phyloP scores from a whole-genome alignment of 2,113 vertebrate genomes.

The Syrmaticus mikado region DNA sequence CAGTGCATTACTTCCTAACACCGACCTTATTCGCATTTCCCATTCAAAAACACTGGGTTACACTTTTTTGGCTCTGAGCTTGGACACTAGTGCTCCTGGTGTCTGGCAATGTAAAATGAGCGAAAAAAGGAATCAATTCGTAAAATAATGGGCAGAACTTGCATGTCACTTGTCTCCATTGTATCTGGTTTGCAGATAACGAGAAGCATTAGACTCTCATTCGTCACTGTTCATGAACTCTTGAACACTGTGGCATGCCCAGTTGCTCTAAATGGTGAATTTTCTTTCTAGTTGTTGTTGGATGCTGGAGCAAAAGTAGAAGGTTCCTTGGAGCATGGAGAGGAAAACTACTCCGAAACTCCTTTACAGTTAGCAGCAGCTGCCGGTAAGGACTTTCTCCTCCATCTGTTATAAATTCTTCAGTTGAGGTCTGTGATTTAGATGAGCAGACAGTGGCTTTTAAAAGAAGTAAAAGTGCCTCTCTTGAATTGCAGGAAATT shows the following conservation, averaged over 20 bases:
- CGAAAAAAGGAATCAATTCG: conserved; percentile 52
- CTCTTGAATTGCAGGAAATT: conserved; percentile 88
- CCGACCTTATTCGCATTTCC: conserved; percentile 33
- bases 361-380: conserved; percentile 95
- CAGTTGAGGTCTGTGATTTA: neutral
- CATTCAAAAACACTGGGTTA: conserved; percentile 21
- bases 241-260: neutral
- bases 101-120: conserved; percentile 40
- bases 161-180: conserved; percentile 54
- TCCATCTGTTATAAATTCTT: neutral
- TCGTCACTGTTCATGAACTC: conserved; percentile 33
- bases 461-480: conserved; percentile 47
- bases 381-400: conserved; percentile 84
- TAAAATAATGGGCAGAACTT: conserved; percentile 26
- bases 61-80: conserved; percentile 68
- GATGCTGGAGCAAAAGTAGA: conserved; percentile 96
- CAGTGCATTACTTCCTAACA: conserved; percentile 50
- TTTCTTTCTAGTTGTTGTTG: conserved; percentile 88
- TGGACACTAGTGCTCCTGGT: conserved; percentile 22
- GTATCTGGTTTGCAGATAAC: conserved; percentile 47
- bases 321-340: conserved; percentile 94
- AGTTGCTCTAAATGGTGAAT: conserved; percentile 51
- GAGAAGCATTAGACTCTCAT: conserved; percentile 59
- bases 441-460: neutral
- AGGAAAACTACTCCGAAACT: conserved; percentile 98